Percentiles rank a stretch among this genome's conserved stretches.
Conservation (phyloP, 2,888 invertebrate genomes). For the Watsonalla cultraria region DNA sequence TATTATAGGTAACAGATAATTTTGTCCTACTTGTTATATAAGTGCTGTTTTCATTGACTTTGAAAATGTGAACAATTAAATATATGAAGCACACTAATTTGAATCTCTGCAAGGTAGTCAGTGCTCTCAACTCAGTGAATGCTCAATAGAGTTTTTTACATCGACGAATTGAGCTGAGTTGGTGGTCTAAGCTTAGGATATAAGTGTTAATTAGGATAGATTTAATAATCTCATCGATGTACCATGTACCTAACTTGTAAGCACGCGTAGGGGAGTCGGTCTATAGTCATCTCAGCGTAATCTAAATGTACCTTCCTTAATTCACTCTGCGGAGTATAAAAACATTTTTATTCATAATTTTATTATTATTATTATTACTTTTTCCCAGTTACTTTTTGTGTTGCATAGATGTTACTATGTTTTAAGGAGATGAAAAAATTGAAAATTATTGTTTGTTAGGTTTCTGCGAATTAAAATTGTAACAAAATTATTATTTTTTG, state of each 20-base stretch:
- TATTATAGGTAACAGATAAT: conserved; percentile 23
- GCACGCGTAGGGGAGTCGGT: conserved; percentile 57
- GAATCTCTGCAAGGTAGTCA: conserved; percentile 76
- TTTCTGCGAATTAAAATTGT: conserved; percentile 78
- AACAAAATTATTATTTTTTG: conserved; percentile 68
- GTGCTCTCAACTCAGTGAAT: conserved; percentile 55
- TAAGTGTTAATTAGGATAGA: conserved; percentile 73
- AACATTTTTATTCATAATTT: conserved; percentile 61
- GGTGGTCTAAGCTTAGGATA: conserved; percentile 46
- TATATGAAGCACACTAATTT: conserved; percentile 40
- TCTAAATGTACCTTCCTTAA: conserved; percentile 71
- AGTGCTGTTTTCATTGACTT: not conserved
- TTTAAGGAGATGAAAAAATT: conserved; percentile 72
- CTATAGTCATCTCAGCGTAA: conserved; percentile 56
- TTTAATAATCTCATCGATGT: conserved; percentile 73
- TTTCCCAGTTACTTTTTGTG: conserved; percentile 77
- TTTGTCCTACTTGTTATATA: conserved; percentile 8
- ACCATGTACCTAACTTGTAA: conserved; percentile 69
- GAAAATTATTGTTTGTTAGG: conserved; percentile 79
- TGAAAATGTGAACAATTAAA: conserved; percentile 20
- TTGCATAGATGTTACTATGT: conserved; percentile 80
- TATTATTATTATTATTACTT: conserved; percentile 66
- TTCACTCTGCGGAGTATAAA: conserved; percentile 75
- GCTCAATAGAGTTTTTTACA: conserved; percentile 44
- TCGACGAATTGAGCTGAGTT: conserved; percentile 49